Base-by-base conservation (phyloP, 2,888 invertebrate species). In the Temnothorax ravouxi region DNA sequence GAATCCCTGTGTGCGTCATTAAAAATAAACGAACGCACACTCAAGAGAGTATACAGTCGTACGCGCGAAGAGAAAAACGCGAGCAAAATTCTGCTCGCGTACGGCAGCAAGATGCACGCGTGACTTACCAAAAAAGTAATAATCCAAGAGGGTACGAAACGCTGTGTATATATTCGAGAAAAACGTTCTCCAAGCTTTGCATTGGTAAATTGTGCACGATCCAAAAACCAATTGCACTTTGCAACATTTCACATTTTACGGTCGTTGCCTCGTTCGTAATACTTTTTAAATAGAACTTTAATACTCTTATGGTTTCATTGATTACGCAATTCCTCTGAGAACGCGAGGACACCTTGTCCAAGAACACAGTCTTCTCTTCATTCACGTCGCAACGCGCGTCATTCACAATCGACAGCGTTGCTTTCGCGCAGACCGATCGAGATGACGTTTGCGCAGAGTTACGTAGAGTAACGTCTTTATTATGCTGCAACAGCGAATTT, bases 151-250 rank as follows among this genome's bases (percentile, higher is more conserved):
- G 93, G 86, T 95, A 95, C 88, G 92, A 95, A 50, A 94, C 88
- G 52, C 95, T 95, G 84, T 96, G 95, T 95, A 96, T 96, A 81
- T 96, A 96, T 85, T 96, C 96, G 21, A 95, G 93, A 77, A 96
- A 94, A 4, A 96, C 95, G 4, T 93, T 94, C 92, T 97, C 97
- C 85, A 97, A 93, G 76, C 95, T 95, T 13, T 95, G 93, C 83
- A 96, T 95, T 1, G 95, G 94, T 34, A 95, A 91, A 75, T 94
- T 91, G 84, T 95, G 94, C 38, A 95, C 94, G 44, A 95, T 90
- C 95, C 95, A 95, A 88, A 95, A 95, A 81, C 94, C 93, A 34
- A 95, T 91, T 44, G 94, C 93, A 44, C 92, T 92, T 64, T 93
- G 92, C 3, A 95, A 83, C 77, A 95, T 89, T 82, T 95, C 93